Evolutionary conservation across 2,888 invertebrate species (phyloP), one percentile per base, ranked within the genome.

Genomic region (Trachelus iudaicus): DNA sequence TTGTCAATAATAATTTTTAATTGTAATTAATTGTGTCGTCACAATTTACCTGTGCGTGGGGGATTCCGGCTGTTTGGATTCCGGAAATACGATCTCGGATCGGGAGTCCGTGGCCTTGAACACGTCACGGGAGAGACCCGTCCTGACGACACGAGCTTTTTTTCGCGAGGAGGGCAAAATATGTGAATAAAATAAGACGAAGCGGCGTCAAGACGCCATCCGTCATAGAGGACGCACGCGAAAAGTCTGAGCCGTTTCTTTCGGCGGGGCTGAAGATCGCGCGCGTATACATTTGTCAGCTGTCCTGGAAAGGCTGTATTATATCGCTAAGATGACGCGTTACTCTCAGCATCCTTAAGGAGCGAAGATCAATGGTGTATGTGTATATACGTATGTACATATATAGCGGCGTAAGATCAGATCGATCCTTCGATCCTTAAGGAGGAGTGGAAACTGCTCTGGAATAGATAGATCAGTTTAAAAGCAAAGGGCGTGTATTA

Each of bases 171-270:
- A 34, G 69, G 71, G 74, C 78, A 31, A 33, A 71, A 71, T 71
- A 69, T 76, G 75, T 80, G 80, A 82, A 79, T 79, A 80, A 81
- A 82, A 79, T 79, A 82, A 83, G 79, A 80, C 73, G 82, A 78
- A 78, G 77, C 75, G 80, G 79, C 79, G 83, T 82, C 80, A 78
- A 77, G 80, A 79, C 79, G 79, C 83, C 83, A 81, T 85, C 79
- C 82, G 82, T 85, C 84, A 84, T 82, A 74, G 71, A 33, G 33
- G 71, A 71, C 71, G 56, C 56, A 71, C 71, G 71, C 71, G 71
- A 71, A 71, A 71, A 71, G 71, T 33, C 71, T 71, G 71, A 33
- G 31, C 31, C 71, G 33, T 33, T 33, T 33, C 71, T 33, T 31
- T 71, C 71, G 71, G 31, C 31, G 31, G 15, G 71, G 13, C 71